These are phyloP conservation scores for Hystrix cristata DNA, from an alignment of 2,113 vertebrate species.

Conservation along the genomic window DNA sequence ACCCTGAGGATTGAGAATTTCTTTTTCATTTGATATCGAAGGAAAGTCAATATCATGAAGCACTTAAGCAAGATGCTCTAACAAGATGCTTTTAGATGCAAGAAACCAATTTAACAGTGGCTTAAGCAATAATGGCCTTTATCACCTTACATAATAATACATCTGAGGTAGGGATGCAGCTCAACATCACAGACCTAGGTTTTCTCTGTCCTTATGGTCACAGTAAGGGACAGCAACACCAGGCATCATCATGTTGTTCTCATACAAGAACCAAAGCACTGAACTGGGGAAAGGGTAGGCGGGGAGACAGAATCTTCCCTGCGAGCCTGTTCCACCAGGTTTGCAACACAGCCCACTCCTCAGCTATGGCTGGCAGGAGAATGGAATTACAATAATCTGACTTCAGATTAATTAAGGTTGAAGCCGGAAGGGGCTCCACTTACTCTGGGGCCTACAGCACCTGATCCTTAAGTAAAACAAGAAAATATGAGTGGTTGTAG, in stretches of 20 bases:
- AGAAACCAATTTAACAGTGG: neutral
- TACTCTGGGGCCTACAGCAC: neutral
- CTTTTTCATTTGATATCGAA: neutral
- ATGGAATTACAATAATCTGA: neutral
- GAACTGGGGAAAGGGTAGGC: neutral
- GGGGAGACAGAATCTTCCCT: neutral
- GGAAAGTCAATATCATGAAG: neutral
- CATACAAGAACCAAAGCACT: neutral
- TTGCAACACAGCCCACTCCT: neutral
- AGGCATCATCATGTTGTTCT: neutral
- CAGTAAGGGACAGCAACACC: neutral
- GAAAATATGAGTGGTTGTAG: neutral
- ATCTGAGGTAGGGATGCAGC: neutral
- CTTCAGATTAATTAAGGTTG: neutral
- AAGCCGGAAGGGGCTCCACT: neutral
- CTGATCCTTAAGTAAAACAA: constrained; percentile 9
- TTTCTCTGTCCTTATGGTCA: neutral
- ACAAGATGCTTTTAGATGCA: neutral
- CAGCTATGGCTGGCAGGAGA: neutral
- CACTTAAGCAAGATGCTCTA: neutral
- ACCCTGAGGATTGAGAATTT: neutral
- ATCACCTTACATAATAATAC: neutral
- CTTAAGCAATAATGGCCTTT: neutral
- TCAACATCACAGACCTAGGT: neutral
- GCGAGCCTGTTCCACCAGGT: neutral